Evolutionary conservation across 2,113 vertebrate species (phyloP).

Genomic region (Lophochroa leadbeateri): DNA sequence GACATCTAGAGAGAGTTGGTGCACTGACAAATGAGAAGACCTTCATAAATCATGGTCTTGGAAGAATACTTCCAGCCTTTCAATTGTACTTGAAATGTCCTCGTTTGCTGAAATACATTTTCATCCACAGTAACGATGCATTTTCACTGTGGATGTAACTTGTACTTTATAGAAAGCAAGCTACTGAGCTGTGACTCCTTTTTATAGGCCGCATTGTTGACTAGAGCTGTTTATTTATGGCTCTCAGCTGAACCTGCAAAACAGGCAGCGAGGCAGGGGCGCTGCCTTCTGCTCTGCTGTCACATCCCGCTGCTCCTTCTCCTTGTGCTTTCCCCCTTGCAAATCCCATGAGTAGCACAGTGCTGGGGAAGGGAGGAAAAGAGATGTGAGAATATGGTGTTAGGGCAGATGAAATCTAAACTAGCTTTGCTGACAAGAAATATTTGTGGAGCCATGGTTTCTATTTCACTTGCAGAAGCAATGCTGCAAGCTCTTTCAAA

Average conservation of each 20-base stretch:
- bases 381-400: rapidly evolving
- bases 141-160: background rate
- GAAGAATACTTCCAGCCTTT: background rate
- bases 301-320: background rate
- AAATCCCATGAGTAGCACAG: background rate
- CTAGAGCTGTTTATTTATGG: background rate
- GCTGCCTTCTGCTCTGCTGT: background rate
- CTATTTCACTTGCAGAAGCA: background rate
- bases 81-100: background rate
- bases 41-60: background rate
- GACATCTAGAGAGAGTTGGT: background rate
- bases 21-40: background rate
- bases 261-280: background rate
- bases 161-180: background rate
- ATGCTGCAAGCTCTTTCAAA: background rate
- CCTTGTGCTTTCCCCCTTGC: background rate
- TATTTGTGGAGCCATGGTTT: background rate
- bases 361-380: background rate
- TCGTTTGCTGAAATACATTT: background rate
- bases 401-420: background rate
- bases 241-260: background rate
- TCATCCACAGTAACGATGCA: background rate
- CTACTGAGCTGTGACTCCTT: background rate
- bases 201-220: background rate
- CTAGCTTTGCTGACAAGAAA: background rate